These are phyloP conservation scores for Luidia sarsii DNA, from an alignment of 53 echinoderm and acorn worm species.

Conservation along the genomic window DNA sequence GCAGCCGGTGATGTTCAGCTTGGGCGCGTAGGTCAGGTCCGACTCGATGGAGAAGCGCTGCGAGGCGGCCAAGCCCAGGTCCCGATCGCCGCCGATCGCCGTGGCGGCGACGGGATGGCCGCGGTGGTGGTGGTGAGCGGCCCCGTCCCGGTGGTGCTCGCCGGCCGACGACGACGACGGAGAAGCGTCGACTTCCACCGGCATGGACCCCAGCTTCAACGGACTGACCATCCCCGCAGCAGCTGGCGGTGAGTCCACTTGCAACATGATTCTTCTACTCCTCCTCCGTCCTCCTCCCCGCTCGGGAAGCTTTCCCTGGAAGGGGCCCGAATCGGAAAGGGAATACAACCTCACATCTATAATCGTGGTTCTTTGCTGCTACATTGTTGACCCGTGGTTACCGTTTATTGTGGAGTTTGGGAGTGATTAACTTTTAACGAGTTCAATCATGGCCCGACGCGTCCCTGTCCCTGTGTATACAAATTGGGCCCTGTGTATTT, in stretches of 20 bases:
- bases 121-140: not conserved
- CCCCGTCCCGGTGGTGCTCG: not conserved
- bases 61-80: slow-evolving; percentile 38
- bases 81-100: too few relatives aligned
- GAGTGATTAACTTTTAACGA: slow-evolving; percentile 8
- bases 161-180: not conserved
- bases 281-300: slow-evolving; percentile 17
- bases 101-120: slow-evolving; percentile 48
- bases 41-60: slow-evolving; percentile 72
- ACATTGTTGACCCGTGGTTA: too few relatives aligned
- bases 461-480: too few relatives aligned
- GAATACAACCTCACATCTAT: too few relatives aligned
- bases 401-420: slow-evolving; percentile 5
- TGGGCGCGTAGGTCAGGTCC: slow-evolving; percentile 86
- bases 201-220: slow-evolving; percentile 50
- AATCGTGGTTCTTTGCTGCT: too few relatives aligned
- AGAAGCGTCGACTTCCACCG: slow-evolving; percentile 24
- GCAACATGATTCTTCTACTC: too few relatives aligned
- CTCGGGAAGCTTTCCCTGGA: slow-evolving; percentile 6
- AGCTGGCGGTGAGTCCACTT: slow-evolving; percentile 48
- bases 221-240: slow-evolving; percentile 38
- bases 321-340: too few relatives aligned
- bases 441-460: not conserved
- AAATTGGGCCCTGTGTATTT: not conserved
- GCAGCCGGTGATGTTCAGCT: slow-evolving; percentile 84